Conservation (phyloP, 2,888 invertebrate species). For the Drosophila kambysellisi region DNA sequence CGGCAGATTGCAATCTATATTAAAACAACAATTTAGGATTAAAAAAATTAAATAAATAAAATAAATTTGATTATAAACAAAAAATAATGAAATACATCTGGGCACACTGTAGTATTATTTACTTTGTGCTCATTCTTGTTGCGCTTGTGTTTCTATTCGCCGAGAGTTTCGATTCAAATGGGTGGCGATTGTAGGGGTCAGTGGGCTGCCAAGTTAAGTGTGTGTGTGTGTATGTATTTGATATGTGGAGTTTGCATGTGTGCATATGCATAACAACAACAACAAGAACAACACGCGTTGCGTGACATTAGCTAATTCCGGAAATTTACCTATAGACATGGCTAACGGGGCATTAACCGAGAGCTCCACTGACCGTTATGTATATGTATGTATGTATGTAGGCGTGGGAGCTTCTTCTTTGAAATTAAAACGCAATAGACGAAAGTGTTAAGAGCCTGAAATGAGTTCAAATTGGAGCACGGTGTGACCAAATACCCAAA, state of each 20-base stretch:
- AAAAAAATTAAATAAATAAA: background rate
- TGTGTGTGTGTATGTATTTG: background rate
- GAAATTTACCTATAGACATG: conserved; percentile 64
- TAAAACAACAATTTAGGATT: background rate
- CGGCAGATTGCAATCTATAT: background rate
- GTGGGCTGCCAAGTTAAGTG: conserved; percentile 41
- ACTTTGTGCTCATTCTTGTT: conserved; percentile 18
- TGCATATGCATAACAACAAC: conserved; percentile 27
- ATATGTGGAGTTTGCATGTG: conserved; percentile 21
- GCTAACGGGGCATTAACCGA: conserved; percentile 52
- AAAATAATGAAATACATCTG: conserved; percentile 12
- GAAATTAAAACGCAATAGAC: conserved; percentile 55
- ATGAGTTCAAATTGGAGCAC: conserved; percentile 33
- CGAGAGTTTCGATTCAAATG: conserved; percentile 9
- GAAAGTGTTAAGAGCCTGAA: conserved; percentile 56
- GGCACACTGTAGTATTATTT: conserved; percentile 32
- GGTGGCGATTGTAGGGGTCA: conserved; percentile 48
- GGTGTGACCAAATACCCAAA: conserved; percentile 38
- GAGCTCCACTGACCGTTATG: conserved; percentile 42
- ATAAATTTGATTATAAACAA: background rate
- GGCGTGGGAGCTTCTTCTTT: conserved; percentile 25
- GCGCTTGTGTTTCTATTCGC: conserved; percentile 10
- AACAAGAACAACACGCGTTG: conserved; percentile 47
- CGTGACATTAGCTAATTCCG: conserved; percentile 69
- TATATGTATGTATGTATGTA: conserved; percentile 3